Evolutionary conservation across 2,888 invertebrate species (phyloP).

Genomic region (Microchrysa polita): DNA sequence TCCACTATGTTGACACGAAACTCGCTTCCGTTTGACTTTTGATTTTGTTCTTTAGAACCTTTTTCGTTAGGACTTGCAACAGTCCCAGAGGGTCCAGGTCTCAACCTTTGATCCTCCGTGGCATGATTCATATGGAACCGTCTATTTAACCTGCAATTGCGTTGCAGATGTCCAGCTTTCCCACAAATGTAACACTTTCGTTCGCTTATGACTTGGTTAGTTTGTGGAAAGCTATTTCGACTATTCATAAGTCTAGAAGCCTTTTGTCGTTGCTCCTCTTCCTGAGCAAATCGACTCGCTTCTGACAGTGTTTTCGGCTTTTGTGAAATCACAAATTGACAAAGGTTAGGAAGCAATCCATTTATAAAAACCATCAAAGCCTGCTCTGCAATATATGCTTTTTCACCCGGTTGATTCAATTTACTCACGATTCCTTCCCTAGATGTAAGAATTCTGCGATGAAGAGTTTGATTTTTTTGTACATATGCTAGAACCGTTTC

Average conservation of each 20-base stretch:
- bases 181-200: background rate
- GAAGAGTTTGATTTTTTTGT: background rate
- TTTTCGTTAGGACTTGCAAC: background rate
- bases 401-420: constrained; percentile 3
- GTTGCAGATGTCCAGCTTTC: background rate
- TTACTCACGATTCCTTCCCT: background rate
- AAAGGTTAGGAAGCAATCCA: background rate
- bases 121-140: too few relatives aligned
- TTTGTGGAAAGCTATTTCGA: background rate
- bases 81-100: background rate
- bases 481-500: background rate
- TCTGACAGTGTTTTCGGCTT: background rate
- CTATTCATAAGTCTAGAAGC: background rate
- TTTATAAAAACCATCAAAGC: constrained; percentile 13
- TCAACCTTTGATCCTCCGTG: too few relatives aligned
- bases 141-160: background rate
- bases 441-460: background rate
- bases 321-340: background rate
- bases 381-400: constrained; percentile 2
- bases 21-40: background rate
- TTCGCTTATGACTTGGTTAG: background rate
- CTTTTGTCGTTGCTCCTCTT: constrained; percentile 3
- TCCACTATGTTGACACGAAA: background rate
- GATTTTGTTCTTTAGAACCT: background rate
- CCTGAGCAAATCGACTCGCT: background rate